Evolutionary conservation across 2,113 vertebrate species (phyloP), one percentile per base, ranked within the genome.

Genomic region (Percopsis transmontana): DNA sequence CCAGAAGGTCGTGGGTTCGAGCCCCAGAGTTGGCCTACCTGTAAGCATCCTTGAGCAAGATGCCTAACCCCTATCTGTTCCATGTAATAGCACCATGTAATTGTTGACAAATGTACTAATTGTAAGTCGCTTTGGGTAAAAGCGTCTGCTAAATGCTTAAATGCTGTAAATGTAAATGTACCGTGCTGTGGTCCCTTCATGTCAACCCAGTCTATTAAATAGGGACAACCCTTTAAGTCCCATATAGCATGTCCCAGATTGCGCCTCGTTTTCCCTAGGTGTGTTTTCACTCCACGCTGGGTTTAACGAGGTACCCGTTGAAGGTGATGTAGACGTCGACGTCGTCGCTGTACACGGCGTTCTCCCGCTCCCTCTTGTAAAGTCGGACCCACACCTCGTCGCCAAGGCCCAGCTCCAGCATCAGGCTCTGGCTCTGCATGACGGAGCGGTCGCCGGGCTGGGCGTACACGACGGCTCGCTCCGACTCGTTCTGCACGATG

Each of bases 351-450:
- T 98, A 99, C 58, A 99, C 71, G 3, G 96, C 96, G 0, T 97
- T 99, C 82, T 98, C 96, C 1, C 96, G 62, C 77, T 97, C 93
- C 0, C 94, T 86, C 83, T 96, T 98, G 90, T 94, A 98, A 38
- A 98, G 94, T 1, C 96, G 91, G 53, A 95, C 86, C 96, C 96
- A 99, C 66, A 97, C 93, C 64, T 93, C 90, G 24, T 98, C 94
- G 0, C 87, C 87, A 0, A 85, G 86, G 51, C 62, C 87, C 68
- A 98, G 91, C 42, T 92, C 76, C 86, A 98, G 84, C 95, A 98
- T 95, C 53, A 99, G 71, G 41, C 96, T 99, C 91, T 98, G 96
- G 62, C 96, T 97, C 92, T 99, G 97, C 97, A 98, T 98, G 87
- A 99, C 96, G 91, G 96, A 98, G 76, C 97, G 95, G 77, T 97